Base-by-base conservation (phyloP, 2,888 invertebrate species). In the Mystacides longicornis region DNA sequence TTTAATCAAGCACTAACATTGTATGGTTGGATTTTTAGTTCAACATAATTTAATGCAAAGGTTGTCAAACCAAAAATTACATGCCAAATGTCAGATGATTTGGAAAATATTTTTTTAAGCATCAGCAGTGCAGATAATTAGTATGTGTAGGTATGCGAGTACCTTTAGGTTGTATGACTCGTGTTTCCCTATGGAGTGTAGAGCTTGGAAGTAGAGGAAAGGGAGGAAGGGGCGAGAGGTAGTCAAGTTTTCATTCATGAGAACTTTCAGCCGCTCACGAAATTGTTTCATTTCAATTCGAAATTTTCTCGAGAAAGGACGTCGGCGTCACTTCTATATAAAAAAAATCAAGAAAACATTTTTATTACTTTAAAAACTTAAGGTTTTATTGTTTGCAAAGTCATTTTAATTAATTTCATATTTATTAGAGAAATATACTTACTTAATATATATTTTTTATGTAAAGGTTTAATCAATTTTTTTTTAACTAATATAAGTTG, bases 241-340 rank as follows among this genome's bases (percentile, higher is more conserved):
- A 16, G 16, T 11, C 18, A 46, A 46, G 14, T 23, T 48, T 48
- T 23, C 48, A 48, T 48, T 48, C 48, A 48, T 48, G 48, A n/a
- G 48, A 48, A 48, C 22, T 23, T 48, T 48, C 7, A 23, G 48
- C n/a, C 9, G 37, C 16, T 37, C 27, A 27, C n/a, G 43, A 43
- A 20, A 46, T 46, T 20, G 20, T 20, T 18, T 43, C 43, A 46
- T 18, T 46, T 20, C 5, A 19, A 46, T 46, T 46, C 21, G 20
- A 21, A 18, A 3, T 21, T 20, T 7, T 16, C 20, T 46, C 5
- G 43, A 5, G 43, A 43, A 7, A 27, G 27, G 27, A n/a, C n/a
- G n/a, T n/a, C n/a, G n/a, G n/a, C n/a, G n/a, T n/a, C n/a, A n/a
- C n/a, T n/a, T n/a, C n/a, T n/a, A 7, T 27, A 27, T 27, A 27